These are phyloP conservation scores for Helicoverpa assulta DNA, from an alignment of 2,888 invertebrate species.

Conservation along the genomic window DNA sequence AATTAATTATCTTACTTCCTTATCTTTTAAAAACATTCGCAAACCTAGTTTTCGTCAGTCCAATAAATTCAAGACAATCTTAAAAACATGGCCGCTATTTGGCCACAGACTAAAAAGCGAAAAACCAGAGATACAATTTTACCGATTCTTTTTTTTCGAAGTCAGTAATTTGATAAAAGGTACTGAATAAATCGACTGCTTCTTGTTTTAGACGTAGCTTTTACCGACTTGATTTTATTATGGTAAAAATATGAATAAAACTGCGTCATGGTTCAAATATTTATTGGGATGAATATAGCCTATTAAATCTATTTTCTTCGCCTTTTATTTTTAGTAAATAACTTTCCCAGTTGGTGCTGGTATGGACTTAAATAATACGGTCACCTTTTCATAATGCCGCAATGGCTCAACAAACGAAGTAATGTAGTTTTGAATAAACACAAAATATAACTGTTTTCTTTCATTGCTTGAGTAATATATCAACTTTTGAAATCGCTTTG, in stretches of 20 bases:
- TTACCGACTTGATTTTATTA: neutral
- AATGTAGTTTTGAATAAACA: too few relatives aligned
- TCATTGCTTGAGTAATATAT: too few relatives aligned
- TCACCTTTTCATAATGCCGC: too few relatives aligned
- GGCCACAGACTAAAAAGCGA: neutral
- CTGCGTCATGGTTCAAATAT: neutral
- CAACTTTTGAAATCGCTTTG: too few relatives aligned
- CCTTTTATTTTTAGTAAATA: too few relatives aligned
- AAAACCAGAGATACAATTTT: slow-evolving; percentile 3
- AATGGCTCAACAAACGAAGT: too few relatives aligned
- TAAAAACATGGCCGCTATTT: slow-evolving; percentile 26
- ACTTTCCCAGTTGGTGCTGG: too few relatives aligned
- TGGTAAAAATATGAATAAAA: slow-evolving; percentile 4
- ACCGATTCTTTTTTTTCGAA: slow-evolving; percentile 4
- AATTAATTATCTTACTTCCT: slow-evolving; percentile 21
- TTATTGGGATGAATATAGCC: neutral
- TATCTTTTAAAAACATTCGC: slow-evolving; percentile 32
- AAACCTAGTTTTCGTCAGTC: slow-evolving; percentile 13
- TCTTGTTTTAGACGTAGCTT: slow-evolving; percentile 15
- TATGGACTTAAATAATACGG: too few relatives aligned
- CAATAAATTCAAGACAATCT: slow-evolving; percentile 37
- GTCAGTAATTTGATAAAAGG: slow-evolving; percentile 22
- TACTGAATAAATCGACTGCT: slow-evolving; percentile 1
- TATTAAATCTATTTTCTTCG: too few relatives aligned
- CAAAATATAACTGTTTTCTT: too few relatives aligned